Evolutionary conservation across 2,888 invertebrate genomes (phyloP), one percentile per base, ranked within the genome.

Genomic region (Dorcus parallelipipedus): DNA sequence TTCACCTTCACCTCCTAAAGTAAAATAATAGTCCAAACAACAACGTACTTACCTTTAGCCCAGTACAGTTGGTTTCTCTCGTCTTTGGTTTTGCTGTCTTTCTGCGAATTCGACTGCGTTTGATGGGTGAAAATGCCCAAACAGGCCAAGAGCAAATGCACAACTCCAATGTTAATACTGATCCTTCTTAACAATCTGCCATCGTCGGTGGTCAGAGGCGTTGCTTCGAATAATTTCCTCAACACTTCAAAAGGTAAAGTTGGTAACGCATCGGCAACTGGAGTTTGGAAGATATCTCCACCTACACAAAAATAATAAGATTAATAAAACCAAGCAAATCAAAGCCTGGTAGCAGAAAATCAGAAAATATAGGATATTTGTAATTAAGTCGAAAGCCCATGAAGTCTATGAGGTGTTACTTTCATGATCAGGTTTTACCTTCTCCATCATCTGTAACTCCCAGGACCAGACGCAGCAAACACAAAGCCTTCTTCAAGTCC

Each of bases 391-490:
- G 1, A 14, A 14, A 14, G 14, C 14, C 14, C 1, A 14, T 14
- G 14, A 14, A 14, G 14, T 14, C 14, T 14, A 14, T 14, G 9
- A n/a, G 9, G 40, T 14, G 14, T 10, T 10, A 41, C 9, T 10
- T 14, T 41, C 5, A 41, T 41, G 41, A 9, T 3, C 0, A 9
- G 14, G 5, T 1, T n/a, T 20, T 42, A 75, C 94, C 95, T 79
- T 95, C 93, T 49, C 94, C 95, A 72, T 95, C 94, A 70, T 94
- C 93, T 2, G 92, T 90, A 5, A 95, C 95, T 20, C 96, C 97
- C 17, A 97, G 82, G 39, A 95, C 90, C 51, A 97, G 82, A 4
- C 95, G 82, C 63, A 97, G 80, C 61, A 97, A 82, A 74, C 93
- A 93, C 70, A 93, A 89, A 0, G 96, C 96, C 62, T 90, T 86